These are phyloP conservation scores for Hycleus cichorii DNA, from an alignment of 1,140 invertebrate genomes.

Conservation along the genomic window DNA sequence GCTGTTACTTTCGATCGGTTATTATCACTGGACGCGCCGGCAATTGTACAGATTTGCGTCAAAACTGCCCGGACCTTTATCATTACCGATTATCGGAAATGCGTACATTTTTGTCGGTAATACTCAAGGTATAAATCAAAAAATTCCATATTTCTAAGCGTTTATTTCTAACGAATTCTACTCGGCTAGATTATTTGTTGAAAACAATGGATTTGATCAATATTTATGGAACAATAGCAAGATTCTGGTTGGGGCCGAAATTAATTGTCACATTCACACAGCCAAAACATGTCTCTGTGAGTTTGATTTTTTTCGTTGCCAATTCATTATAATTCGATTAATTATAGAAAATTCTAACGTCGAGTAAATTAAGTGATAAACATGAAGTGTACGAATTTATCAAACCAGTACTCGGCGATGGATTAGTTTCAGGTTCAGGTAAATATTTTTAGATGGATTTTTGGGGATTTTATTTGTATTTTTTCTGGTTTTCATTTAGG, in stretches of 20 bases:
- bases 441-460: not conserved
- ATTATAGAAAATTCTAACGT: slow-evolving; percentile 24
- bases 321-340: not conserved
- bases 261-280: not conserved
- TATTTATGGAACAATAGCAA: not conserved
- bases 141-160: not conserved
- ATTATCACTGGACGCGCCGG: no score
- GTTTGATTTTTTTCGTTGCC: no score
- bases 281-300: not conserved
- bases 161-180: not conserved
- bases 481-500: slow-evolving; percentile 1
- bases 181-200: not conserved
- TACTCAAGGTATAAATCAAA: not conserved
- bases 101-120: not conserved
- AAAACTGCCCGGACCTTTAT: not conserved
- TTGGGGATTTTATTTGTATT: not conserved
- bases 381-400: slow-evolving; percentile 22
- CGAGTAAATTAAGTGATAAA: slow-evolving; percentile 16
- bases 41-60: no score
- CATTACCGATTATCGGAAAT: not conserved
- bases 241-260: not conserved
- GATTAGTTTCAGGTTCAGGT: slow-evolving; percentile 23
- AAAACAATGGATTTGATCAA: not conserved
- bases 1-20: no score
- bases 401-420: slow-evolving; percentile 20